A percentile compares a stretch with the other conserved stretches of the same genome.
phyloP scores from a whole-genome alignment of 2,797 vertebrate genomes.

The Vireo griseus region DNA sequence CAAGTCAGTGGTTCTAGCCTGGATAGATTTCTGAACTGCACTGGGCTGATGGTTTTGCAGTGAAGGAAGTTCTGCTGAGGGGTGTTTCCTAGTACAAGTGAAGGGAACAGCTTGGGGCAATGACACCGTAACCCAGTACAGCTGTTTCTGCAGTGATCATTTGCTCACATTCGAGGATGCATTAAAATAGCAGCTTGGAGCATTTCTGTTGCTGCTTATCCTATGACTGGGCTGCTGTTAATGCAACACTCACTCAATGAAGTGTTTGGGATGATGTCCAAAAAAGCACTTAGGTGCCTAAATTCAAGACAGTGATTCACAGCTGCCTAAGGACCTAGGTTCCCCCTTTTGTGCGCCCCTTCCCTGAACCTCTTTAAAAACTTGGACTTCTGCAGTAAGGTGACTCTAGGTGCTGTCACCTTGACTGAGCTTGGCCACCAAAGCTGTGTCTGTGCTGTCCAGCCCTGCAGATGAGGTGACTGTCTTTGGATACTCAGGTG shows the following conservation, averaged over 20 bases:
- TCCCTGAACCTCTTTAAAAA: not conserved
- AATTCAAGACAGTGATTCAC: conserved; percentile 25
- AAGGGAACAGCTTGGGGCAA: conserved; percentile 1
- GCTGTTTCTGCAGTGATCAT: conserved; percentile 24
- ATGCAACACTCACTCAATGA: conserved; percentile 50
- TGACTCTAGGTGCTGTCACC: not conserved
- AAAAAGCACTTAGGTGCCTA: conserved; percentile 47
- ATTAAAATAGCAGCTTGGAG: conserved; percentile 10
- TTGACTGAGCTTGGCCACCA: not conserved
- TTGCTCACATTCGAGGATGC: conserved; percentile 1
- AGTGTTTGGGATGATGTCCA: conserved; percentile 56
- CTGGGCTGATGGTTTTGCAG: not conserved
- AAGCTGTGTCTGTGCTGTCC: not conserved
- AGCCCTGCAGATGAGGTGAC: not conserved
- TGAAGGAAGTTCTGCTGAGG: not conserved
- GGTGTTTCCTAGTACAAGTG: not conserved
- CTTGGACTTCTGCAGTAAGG: not conserved
- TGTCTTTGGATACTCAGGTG: not conserved
- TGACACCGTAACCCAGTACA: not conserved
- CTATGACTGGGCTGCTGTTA: conserved; percentile 7
- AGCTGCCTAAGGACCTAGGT: conserved; percentile 28
- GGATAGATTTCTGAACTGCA: not conserved
- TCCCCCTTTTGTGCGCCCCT: not conserved
- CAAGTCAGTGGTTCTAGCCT: not conserved
- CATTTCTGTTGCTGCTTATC: conserved; percentile 37